Conservation (phyloP, 2,888 invertebrate genomes). For the Tortricodes alternella region DNA sequence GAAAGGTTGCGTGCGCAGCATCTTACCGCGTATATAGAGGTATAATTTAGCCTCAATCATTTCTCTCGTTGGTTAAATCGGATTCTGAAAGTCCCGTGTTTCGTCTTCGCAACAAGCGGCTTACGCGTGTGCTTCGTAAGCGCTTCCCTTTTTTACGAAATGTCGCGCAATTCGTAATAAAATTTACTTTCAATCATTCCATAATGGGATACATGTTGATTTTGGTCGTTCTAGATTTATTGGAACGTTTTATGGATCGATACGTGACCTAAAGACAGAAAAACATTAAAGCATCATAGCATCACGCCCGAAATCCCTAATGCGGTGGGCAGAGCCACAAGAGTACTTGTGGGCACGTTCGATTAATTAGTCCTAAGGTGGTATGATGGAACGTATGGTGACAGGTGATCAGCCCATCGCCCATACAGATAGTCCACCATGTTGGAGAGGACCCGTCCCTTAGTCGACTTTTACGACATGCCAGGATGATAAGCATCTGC, state of each 20-base stretch:
- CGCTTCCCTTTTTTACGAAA: constrained; percentile 17
- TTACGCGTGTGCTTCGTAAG: constrained; percentile 20
- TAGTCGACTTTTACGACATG: too few relatives aligned
- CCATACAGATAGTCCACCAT: too few relatives aligned
- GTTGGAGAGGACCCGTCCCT: too few relatives aligned
- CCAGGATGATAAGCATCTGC: too few relatives aligned
- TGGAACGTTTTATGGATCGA: not conserved
- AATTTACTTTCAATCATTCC: constrained; percentile 24
- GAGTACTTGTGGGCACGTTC: too few relatives aligned
- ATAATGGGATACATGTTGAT: not conserved
- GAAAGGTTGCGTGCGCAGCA: not conserved
- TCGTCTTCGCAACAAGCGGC: constrained; percentile 4
- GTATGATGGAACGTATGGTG: too few relatives aligned
- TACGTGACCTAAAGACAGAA: too few relatives aligned
- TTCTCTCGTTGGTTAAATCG: constrained; percentile 21
- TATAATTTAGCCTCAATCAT: constrained; percentile 14
- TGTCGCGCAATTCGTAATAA: constrained; percentile 11
- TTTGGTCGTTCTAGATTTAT: not conserved
- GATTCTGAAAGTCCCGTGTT: not conserved
- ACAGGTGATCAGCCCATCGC: too few relatives aligned
- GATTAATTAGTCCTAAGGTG: too few relatives aligned
- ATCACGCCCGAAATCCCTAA: too few relatives aligned
- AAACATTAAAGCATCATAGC: too few relatives aligned
- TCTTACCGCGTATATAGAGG: not conserved
- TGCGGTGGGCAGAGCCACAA: too few relatives aligned